Percentiles rank a stretch among this genome's conserved stretches.
Conservation (phyloP, 2,797 vertebrate species). For the Melanotaenia maccullochi region DNA sequence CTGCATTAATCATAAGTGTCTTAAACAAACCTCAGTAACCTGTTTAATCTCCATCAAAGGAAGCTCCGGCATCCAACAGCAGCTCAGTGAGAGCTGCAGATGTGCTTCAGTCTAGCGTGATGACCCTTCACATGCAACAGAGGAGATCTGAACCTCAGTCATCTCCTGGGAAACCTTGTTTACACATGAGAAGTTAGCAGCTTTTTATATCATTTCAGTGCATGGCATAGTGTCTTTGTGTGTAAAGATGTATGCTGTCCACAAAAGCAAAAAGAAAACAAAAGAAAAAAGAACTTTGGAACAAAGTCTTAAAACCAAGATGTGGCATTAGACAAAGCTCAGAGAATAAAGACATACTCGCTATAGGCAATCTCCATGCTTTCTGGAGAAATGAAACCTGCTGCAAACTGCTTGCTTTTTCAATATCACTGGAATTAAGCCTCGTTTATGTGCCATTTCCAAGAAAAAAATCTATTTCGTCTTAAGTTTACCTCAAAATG, state of each 20-base stretch:
- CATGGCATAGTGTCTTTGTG: neutral
- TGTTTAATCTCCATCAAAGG: neutral
- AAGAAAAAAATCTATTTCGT: conserved; percentile 30
- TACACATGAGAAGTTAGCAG: neutral
- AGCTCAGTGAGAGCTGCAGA: neutral
- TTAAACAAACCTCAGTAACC: neutral
- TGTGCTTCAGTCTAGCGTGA: neutral
- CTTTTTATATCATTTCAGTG: neutral
- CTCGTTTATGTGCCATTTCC: conserved; percentile 21
- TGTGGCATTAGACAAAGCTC: neutral
- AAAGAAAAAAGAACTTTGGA: neutral
- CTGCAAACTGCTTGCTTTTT: neutral
- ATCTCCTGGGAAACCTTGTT: neutral
- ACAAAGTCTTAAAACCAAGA: conserved; percentile 2
- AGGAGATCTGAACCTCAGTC: neutral
- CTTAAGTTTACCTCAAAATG: conserved; percentile 17
- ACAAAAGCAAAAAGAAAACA: no score
- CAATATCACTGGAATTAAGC: conserved; percentile 37
- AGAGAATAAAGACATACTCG: conserved; percentile 11
- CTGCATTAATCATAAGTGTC: neutral
- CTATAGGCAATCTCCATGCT: conserved; percentile 16
- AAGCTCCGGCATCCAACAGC: neutral
- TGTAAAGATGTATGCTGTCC: no score
- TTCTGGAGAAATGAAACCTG: conserved; percentile 33
- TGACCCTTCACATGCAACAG: no score